These are phyloP conservation scores for Tetraodon nigroviridis DNA, from an alignment of 2,113 vertebrate species.

Conservation along the genomic window DNA sequence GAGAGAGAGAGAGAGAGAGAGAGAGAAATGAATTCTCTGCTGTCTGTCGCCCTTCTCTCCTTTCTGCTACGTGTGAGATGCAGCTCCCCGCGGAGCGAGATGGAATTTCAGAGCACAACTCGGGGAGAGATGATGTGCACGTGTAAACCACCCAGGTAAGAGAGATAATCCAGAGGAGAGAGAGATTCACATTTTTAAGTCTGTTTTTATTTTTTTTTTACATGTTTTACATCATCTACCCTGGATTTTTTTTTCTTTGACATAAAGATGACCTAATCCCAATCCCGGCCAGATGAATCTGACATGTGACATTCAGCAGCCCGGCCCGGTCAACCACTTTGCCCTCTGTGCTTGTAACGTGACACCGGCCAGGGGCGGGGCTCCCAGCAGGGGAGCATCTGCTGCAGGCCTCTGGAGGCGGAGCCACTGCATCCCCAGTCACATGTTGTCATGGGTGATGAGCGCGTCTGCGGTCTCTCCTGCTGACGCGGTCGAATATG, in stretches of 20 bases:
- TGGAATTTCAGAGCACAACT: slow-evolving; percentile 52
- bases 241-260: too few species aligned
- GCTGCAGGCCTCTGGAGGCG: slow-evolving; percentile 44
- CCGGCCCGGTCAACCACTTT: slow-evolving; percentile 5
- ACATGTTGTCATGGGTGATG: slow-evolving; percentile 55
- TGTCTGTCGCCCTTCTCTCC: background rate
- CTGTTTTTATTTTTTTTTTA: too few species aligned
- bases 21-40: slow-evolving; percentile 30
- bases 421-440: slow-evolving; percentile 57
- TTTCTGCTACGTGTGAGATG: slow-evolving; percentile 16
- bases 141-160: slow-evolving; percentile 61
- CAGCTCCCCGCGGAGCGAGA: slow-evolving; percentile 34
- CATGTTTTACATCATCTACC: too few species aligned
- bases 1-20: slow-evolving; percentile 15
- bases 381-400: slow-evolving; percentile 65
- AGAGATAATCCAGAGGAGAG: slow-evolving; percentile 41
- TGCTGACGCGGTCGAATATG: slow-evolving; percentile 46
- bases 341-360: slow-evolving; percentile 48
- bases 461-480: slow-evolving; percentile 6
- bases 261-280: too few species aligned
- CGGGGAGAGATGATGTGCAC: slow-evolving; percentile 49
- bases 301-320: slow-evolving; percentile 30
- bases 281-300: slow-evolving; percentile 3
- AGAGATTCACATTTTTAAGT: too few species aligned
- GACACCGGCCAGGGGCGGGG: slow-evolving; percentile 49